Evolutionary conservation across 2,797 vertebrate species (phyloP), one percentile per base, ranked within the genome.

Genomic region (Lindbergichthys nudifrons): DNA sequence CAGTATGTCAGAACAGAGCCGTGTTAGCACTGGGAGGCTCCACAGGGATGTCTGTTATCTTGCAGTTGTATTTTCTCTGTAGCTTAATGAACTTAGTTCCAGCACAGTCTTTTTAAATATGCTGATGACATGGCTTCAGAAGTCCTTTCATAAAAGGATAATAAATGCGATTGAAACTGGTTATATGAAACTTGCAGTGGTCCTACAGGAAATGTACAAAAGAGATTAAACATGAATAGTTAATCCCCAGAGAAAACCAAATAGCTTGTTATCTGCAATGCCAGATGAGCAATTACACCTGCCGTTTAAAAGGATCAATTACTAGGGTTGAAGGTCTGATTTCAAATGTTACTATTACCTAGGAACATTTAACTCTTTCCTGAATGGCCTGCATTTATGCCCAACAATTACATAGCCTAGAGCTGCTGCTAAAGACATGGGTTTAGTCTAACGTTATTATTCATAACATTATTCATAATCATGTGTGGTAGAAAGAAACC

Each of bases 41-140:
- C 46, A 51, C 23, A 4, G 77, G 82, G 85, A 84, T 36, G 58
- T 60, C 68, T 50, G 36, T 66, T 77, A 83, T 81, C 76, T 36
- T 80, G 36, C 67, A 53, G 16, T 67, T 75, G 63, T 73, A 81
- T 70, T 81, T 75, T 21, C 75, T 61, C 75, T 65, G 70, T 70
- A 75, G 64, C 70, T 75, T 79, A 77, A 75, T 83, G 78, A 83
- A 83, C 66, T 66, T 16, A 51, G 53, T 57, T 74, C 63, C 57
- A 59, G 50, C 14, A 12, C 5, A 57, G 56, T 30, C 47, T 56
- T 51, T 73, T 69, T 57, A 54, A 83, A 66, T 78, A 67, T 57
- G 61, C 70, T 46, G 48, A 80, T 77, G 61, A 42, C 53, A 57
- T 18, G 15, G 60, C 39, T 70, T 83, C 61, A 52, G 26, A 48